Conservation (phyloP, 2,888 invertebrate species). For the Sacculina carcini region DNA sequence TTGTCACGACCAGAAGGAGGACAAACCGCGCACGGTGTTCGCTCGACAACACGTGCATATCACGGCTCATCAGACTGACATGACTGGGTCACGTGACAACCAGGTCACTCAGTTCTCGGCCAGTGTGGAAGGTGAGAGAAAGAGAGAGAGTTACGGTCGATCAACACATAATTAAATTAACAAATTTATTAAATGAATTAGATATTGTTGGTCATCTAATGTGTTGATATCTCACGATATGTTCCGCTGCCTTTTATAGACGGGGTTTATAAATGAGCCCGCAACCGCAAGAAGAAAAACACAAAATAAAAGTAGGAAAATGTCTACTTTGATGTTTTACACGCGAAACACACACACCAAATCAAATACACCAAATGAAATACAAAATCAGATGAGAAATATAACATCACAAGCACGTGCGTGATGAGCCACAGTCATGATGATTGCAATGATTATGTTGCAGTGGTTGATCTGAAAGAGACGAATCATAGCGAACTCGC, state of each 20-base stretch:
- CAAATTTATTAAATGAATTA: too few relatives aligned
- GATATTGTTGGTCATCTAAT: too few relatives aligned
- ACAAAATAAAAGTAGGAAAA: too few relatives aligned
- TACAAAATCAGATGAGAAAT: too few relatives aligned
- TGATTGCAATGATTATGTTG: constrained; percentile 1
- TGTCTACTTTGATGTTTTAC: too few relatives aligned
- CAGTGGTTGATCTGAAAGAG: constrained; percentile 16
- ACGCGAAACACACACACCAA: too few relatives aligned
- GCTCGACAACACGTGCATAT: constrained; percentile 15
- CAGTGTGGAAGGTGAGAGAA: constrained; percentile 14
- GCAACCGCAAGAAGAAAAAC: too few relatives aligned
- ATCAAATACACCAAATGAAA: too few relatives aligned
- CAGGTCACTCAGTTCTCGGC: constrained; percentile 15
- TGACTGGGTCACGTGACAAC: constrained; percentile 8
- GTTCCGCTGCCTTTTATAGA: too few relatives aligned
- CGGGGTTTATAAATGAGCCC: too few relatives aligned
- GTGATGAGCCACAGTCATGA: neutral
- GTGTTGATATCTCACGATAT: too few relatives aligned
- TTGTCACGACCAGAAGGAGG: constrained; percentile 9
- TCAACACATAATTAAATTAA: neutral
- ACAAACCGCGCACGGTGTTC: constrained; percentile 15
- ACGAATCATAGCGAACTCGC: constrained; percentile 12
- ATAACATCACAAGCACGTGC: too few relatives aligned
- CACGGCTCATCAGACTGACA: constrained; percentile 12
- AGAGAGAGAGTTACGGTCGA: neutral